Conservation (phyloP, 2,797 vertebrate species). For the Oryzias sinensis region DNA sequence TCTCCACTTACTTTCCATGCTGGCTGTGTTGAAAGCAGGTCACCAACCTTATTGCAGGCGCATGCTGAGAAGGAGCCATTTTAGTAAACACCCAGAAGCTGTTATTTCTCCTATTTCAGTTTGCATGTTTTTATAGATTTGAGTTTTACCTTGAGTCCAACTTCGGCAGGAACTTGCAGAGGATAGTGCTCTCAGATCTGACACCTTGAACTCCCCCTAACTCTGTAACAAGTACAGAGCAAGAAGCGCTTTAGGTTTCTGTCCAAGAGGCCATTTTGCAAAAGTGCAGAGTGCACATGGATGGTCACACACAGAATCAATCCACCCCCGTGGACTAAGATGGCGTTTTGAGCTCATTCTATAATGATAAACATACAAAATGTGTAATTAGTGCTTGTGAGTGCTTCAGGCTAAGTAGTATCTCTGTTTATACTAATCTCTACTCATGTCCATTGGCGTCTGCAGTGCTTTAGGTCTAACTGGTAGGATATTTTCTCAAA, state of each 20-base stretch:
- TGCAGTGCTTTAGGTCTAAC: conserved; percentile 67
- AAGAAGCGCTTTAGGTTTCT: conserved; percentile 59
- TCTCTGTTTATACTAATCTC: conserved; percentile 64
- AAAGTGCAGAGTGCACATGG: conserved; percentile 55
- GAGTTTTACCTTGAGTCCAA: conserved; percentile 29
- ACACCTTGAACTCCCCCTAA: conserved; percentile 71
- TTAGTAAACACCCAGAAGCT: conserved; percentile 11
- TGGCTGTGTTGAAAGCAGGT: conserved; percentile 41
- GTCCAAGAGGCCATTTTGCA: conserved; percentile 62
- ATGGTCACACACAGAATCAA: conserved; percentile 75
- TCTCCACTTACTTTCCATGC: conserved; percentile 44
- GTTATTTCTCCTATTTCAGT: conserved; percentile 15
- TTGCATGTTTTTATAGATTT: not conserved
- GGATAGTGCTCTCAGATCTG: conserved; percentile 55
- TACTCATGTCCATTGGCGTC: conserved; percentile 51
- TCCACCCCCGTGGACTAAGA: conserved; percentile 63
- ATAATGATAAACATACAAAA: conserved; percentile 76
- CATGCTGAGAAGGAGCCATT: conserved; percentile 61
- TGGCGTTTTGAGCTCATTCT: conserved; percentile 61
- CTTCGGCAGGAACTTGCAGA: conserved; percentile 23
- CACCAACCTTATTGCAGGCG: conserved; percentile 60
- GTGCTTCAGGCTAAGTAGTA: conserved; percentile 57
- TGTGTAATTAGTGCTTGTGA: conserved; percentile 72
- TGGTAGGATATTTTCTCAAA: conserved; percentile 75
- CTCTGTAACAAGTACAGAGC: conserved; percentile 73